Percentiles rank a stretch among this genome's conserved stretches.
phyloP scores from a whole-genome alignment of 2,888 invertebrate genomes.

The Eupithecia subfuscata region DNA sequence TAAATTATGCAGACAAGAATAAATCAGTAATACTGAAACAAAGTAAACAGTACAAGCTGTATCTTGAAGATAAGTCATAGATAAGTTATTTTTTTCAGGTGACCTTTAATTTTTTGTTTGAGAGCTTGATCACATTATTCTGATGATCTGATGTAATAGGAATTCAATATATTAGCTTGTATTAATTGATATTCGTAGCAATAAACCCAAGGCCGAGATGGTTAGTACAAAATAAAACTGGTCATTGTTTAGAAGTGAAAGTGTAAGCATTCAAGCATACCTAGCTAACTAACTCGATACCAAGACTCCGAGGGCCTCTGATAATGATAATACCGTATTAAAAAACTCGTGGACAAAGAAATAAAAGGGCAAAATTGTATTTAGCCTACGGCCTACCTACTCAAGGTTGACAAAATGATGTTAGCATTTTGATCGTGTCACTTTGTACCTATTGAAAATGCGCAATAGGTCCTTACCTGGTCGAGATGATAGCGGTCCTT shows the following conservation, averaged over 20 bases:
- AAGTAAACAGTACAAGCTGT: background rate
- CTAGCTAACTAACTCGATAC: background rate
- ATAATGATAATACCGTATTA: background rate
- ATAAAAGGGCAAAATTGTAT: slow-evolving; percentile 55
- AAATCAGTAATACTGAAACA: background rate
- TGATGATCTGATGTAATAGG: slow-evolving; percentile 2
- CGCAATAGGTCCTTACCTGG: slow-evolving; percentile 72
- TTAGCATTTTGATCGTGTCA: slow-evolving; percentile 65
- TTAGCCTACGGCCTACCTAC: too few species aligned
- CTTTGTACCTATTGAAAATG: slow-evolving; percentile 60
- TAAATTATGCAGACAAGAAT: background rate
- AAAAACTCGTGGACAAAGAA: slow-evolving; percentile 63
- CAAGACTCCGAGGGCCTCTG: background rate
- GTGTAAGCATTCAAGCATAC: slow-evolving; percentile 10
- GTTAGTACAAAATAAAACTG: background rate
- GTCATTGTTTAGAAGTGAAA: slow-evolving; percentile 17
- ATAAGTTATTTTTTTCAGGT: background rate
- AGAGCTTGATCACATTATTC: background rate
- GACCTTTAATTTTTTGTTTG: background rate
- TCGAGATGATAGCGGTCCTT: slow-evolving; percentile 43
- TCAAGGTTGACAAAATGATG: slow-evolving; percentile 79
- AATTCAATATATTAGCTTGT: background rate
- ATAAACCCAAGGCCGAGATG: slow-evolving; percentile 15
- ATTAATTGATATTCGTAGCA: slow-evolving; percentile 22
- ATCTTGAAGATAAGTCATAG: background rate